Conservation (phyloP, 2,888 invertebrate species). For the Pyralis farinalis region DNA sequence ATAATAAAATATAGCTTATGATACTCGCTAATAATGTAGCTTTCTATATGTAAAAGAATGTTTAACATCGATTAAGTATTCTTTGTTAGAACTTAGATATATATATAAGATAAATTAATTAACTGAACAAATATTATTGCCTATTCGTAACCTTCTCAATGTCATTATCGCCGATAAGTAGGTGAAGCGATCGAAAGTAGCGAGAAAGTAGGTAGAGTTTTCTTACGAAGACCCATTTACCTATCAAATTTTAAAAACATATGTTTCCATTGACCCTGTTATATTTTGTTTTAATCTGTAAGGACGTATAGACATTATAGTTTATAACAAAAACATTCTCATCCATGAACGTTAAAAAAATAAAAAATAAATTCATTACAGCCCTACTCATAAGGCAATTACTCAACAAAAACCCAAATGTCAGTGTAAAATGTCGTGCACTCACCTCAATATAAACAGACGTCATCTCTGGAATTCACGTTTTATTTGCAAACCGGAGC, state of each 20-base stretch:
- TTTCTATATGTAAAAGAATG: too few relatives aligned
- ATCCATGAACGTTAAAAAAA: constrained; percentile 22
- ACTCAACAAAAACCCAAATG: constrained; percentile 68
- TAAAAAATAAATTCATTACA: constrained; percentile 28
- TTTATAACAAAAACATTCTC: too few relatives aligned
- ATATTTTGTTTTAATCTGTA: too few relatives aligned
- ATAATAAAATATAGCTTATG: too few relatives aligned
- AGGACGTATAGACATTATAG: too few relatives aligned
- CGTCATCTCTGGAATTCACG: constrained; percentile 59
- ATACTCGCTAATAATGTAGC: too few relatives aligned
- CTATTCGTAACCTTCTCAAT: constrained; percentile 16
- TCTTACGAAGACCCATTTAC: constrained; percentile 9
- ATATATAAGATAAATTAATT: too few relatives aligned
- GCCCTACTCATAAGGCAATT: constrained; percentile 45
- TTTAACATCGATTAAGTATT: too few relatives aligned
- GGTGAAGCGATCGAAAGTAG: constrained; percentile 24
- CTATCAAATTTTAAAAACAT: constrained; percentile 2
- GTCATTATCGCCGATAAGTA: constrained; percentile 18
- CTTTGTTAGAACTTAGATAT: too few relatives aligned
- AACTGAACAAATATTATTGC: constrained; percentile 19
- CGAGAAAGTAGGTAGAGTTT: constrained; percentile 14
- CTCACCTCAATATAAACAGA: constrained; percentile 74
- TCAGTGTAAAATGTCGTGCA: constrained; percentile 66
- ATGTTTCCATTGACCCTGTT: too few relatives aligned
- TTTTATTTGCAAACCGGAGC: constrained; percentile 50